Base-by-base conservation (phyloP, 2,888 invertebrate genomes). In the Mystacides longicornis region DNA sequence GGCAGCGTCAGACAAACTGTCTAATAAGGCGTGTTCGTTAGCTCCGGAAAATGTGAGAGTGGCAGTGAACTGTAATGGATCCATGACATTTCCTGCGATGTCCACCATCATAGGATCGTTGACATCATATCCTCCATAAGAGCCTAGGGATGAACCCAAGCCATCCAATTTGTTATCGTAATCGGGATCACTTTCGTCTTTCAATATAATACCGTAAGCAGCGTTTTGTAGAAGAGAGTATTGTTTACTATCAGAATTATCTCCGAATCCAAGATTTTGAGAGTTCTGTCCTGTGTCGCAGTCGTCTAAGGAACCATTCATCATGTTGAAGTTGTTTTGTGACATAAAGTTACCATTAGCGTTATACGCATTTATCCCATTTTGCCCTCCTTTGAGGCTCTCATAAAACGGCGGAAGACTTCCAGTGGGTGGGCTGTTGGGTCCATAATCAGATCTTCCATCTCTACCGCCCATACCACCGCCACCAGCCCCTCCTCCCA, bases 371-470 rank as follows among this genome's bases (percentile, higher is more conserved):
- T 79, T 81, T 49, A 79, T 77, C 11, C 82, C 80, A 62, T 83
- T 85, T 66, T 87, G 89, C 14, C 89, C 89, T 51, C 85, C 83
- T 70, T 92, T 92, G 0, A 92, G 77, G 9, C 89, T 89, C 71
- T 91, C 91, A 69, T 91, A 91, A 67, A 92, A 92, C 1, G 91
- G 91, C n/a, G 92, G 92, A 58, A 92, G 73, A 51, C 89, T 89
- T 14, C 89, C 90, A 0, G 89, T 90, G 1, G 91, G 91, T 51
- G 91, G 91, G 64, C 90, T 91, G 63, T 89, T 90, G 5, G 91
- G 91, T 2, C 90, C 90, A 67, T 91, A 91, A 69, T 90, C 89
- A 58, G 89, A 86, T 49, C 91, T 81, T 0, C 91, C 90, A 67
- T 89, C 89, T 43, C 89, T 81, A 2, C 89, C 89, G 57, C 81